Percentiles rank a stretch among this genome's conserved stretches.
phyloP scores from a whole-genome alignment of 2,888 invertebrate species.

The Cerceris ruficornis region DNA sequence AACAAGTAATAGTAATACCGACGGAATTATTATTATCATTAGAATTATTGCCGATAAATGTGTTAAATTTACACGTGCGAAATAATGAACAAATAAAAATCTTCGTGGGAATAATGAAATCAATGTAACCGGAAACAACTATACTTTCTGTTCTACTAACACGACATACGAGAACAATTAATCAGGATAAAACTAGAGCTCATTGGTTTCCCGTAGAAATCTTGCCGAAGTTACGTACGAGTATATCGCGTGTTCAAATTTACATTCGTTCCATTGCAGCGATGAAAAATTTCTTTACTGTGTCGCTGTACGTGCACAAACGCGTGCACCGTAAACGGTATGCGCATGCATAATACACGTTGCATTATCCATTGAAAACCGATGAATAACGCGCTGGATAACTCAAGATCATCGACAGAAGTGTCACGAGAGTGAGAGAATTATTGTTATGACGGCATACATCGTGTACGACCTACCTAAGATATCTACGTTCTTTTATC shows the following conservation, averaged over 20 bases:
- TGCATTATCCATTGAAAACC: slow-evolving; percentile 31
- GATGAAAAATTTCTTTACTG: slow-evolving; percentile 13
- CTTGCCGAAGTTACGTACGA: too few species aligned
- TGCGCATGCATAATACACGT: slow-evolving; percentile 29
- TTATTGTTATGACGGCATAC: slow-evolving; percentile 33
- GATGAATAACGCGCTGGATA: slow-evolving; percentile 34
- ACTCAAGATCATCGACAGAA: slow-evolving; percentile 49
- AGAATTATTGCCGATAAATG: too few species aligned
- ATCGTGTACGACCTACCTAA: slow-evolving; percentile 4
- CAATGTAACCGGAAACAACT: too few species aligned
- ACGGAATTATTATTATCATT: too few species aligned
- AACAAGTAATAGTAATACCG: too few species aligned
- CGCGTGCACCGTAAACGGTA: not conserved
- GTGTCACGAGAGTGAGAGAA: slow-evolving; percentile 33
- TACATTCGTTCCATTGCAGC: not conserved
- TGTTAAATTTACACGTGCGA: too few species aligned
- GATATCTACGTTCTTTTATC: slow-evolving; percentile 16
- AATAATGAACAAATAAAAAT: too few species aligned
- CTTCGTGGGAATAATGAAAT: too few species aligned
- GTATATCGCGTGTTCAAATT: not conserved
- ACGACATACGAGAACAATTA: too few species aligned
- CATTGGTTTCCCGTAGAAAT: too few species aligned
- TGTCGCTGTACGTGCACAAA: slow-evolving; percentile 6
- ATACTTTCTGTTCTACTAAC: too few species aligned
- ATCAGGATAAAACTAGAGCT: too few species aligned